Conservation (phyloP, 2,888 invertebrate species). For the Agrochola circellaris region DNA sequence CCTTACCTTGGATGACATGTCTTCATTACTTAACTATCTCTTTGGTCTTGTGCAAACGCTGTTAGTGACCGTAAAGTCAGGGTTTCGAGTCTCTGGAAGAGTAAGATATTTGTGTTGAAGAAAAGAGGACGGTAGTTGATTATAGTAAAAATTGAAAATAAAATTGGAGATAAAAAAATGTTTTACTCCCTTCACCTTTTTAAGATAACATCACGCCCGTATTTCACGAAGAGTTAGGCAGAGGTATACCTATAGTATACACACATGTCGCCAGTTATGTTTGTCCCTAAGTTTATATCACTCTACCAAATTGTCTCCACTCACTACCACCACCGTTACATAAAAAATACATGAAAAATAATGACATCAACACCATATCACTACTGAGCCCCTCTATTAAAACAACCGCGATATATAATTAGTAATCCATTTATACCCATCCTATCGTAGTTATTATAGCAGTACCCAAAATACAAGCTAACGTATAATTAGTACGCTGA, state of each 20-base stretch:
- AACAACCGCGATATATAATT: neutral
- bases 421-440: constrained; percentile 8
- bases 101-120: neutral
- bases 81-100: neutral
- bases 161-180: neutral
- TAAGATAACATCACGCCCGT: no score
- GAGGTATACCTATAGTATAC: no score
- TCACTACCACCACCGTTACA: no score
- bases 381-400: neutral
- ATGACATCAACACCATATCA: neutral
- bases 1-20: neutral
- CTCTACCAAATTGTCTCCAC: neutral
- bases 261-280: no score
- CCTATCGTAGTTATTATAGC: neutral
- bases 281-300: no score
- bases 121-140: neutral
- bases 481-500: constrained; percentile 43
- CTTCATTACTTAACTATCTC: constrained; percentile 2
- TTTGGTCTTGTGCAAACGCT: no score
- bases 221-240: no score
- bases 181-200: neutral
- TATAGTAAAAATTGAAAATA: neutral
- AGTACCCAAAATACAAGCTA: constrained; percentile 34
- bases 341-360: neutral
- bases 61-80: no score